Evolutionary conservation across 1,140 invertebrate species (phyloP), one percentile per base, ranked within the genome.

Genomic region (Lordiphosa mommai): DNA sequence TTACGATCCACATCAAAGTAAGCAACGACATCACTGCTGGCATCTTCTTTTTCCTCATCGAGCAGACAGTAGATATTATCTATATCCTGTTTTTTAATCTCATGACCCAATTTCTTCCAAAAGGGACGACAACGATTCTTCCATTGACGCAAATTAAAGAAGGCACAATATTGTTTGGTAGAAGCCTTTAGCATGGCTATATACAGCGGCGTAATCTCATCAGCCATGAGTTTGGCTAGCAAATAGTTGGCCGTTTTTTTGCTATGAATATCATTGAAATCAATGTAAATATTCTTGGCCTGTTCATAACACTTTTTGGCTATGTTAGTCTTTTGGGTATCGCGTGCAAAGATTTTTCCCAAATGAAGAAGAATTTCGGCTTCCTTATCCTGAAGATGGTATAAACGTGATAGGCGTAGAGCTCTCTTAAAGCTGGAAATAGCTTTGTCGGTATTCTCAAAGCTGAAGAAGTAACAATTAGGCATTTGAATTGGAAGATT

Each of bases 111-210:
- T 14, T 56, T 60, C 30, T 57, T 51, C 84, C 84, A 87, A 38
- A 87, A 87, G 0, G 65, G 72, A 34, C 79, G 61, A 14, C 84
- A 87, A 32, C 76, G 61, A 57, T 86, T 87, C 64, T 87, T 87
- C 84, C 84, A 87, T 27, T 87, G 84, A 0, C 84, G 69, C 4
- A 87, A 40, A 32, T 87, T 87, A 32, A 55, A 87, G 34, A 87
- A 87, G 40, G 77, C 84, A 13, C 84, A 87, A 36, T 79, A 87
- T 0, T 53, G 49, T 0, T 46, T 46, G 0, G 27, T 57, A 0
- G 77, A 74, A 0, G 72, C 50, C 69, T 87, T 87, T 2, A 87
- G 16, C 84, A 87, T 84, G 56, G 85, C 77, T 72, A 87, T 87
- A 5, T 85, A 87, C 2, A 72, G 60, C 0, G 84, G 77, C 0